Conservation (phyloP, 2,888 invertebrate species). For the Cheilosia pagana region DNA sequence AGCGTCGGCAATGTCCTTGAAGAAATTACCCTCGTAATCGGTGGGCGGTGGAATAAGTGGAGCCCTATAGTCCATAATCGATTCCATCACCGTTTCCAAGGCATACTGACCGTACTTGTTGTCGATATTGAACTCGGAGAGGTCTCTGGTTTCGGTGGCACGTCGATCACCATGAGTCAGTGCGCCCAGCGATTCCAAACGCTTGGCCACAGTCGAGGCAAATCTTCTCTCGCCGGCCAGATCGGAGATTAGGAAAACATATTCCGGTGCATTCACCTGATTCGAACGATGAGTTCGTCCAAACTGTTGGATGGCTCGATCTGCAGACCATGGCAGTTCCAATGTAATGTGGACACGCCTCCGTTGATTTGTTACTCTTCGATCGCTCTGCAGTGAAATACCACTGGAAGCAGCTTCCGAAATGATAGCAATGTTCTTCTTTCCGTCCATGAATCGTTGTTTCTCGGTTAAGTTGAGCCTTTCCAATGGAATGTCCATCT, state of each 20-base stretch:
- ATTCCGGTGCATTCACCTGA: constrained; percentile 99
- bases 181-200: constrained; percentile 97
- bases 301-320: constrained; percentile 99
- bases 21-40: constrained; percentile 96
- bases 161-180: constrained; percentile 99
- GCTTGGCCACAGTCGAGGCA: constrained; percentile 98
- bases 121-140: constrained; percentile 99
- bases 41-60: constrained; percentile 93
- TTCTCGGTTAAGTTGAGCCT: constrained; percentile 97
- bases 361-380: constrained; percentile 95
- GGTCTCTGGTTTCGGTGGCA: constrained; percentile 98
- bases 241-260: constrained; percentile 99
- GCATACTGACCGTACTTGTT: constrained; percentile 98
- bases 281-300: constrained; percentile 98
- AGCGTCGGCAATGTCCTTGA: constrained; percentile 97
- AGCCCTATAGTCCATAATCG: constrained; percentile 94
- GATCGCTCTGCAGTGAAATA: constrained; percentile 97
- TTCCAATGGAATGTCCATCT: constrained; percentile 97
- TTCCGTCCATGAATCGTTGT: constrained; percentile 97
- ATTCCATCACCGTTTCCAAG: constrained; percentile 97
- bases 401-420: constrained; percentile 99
- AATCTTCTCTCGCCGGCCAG: constrained; percentile 98
- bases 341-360: constrained; percentile 99
- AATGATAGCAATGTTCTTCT: constrained; percentile 99
- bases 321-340: constrained; percentile 99